These are phyloP conservation scores for Brachymystax lenok DNA, from an alignment of 2,797 vertebrate genomes.

Conservation along the genomic window DNA sequence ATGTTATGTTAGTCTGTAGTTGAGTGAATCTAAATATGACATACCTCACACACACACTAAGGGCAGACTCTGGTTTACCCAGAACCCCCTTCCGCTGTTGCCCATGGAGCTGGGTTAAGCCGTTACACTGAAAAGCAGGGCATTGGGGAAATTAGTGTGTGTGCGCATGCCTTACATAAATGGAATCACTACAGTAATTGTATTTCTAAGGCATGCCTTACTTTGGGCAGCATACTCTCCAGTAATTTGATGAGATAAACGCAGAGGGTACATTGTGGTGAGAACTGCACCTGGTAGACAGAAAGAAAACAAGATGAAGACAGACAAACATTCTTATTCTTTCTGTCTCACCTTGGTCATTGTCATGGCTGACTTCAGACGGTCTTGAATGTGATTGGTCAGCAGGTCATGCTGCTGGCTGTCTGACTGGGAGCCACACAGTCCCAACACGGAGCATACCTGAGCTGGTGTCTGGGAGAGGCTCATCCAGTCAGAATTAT, in stretches of 20 bases:
- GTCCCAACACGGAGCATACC: slow-evolving; percentile 63
- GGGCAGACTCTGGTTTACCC: slow-evolving; percentile 32
- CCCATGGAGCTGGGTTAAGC: slow-evolving; percentile 50
- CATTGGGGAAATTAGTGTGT: no score
- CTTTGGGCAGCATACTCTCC: slow-evolving; percentile 67
- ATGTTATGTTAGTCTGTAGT: neutral
- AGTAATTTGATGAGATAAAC: slow-evolving; percentile 65
- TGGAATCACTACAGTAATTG: neutral
- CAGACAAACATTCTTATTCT: neutral
- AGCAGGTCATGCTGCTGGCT: slow-evolving; percentile 47
- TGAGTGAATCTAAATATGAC: neutral
- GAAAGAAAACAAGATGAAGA: neutral
- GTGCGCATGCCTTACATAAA: neutral
- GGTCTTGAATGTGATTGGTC: slow-evolving; percentile 51
- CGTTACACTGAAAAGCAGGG: slow-evolving; percentile 71
- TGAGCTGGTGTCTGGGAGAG: slow-evolving; percentile 66
- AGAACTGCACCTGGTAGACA: slow-evolving; percentile 42
- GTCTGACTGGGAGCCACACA: slow-evolving; percentile 57
- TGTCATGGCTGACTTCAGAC: slow-evolving; percentile 29
- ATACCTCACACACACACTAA: slow-evolving; percentile 71
- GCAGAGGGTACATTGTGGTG: slow-evolving; percentile 65
- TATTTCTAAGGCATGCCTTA: slow-evolving; percentile 13
- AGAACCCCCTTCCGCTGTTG: slow-evolving; percentile 44
- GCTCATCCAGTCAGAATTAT: neutral
- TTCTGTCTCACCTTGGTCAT: slow-evolving; percentile 42